Evolutionary conservation across 2,888 invertebrate genomes (phyloP).

Genomic region (Plebejus melissa): DNA sequence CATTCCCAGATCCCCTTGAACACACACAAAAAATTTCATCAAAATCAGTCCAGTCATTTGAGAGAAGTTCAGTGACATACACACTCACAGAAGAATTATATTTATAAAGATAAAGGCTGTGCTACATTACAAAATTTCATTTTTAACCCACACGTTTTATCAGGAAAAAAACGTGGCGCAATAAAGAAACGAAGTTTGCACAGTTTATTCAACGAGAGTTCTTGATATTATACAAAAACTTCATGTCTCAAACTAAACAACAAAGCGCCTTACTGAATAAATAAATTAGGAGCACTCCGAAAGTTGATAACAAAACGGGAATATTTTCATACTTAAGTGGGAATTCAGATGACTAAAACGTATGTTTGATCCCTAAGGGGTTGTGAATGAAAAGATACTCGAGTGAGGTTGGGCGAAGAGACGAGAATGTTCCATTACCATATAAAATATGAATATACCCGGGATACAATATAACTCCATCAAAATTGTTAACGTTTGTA

Average conservation of each 20-base stretch:
- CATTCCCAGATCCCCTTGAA: too few species aligned
- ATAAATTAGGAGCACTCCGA: constrained; percentile 6
- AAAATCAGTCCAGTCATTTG: too few species aligned
- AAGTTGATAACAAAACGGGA: constrained; percentile 19
- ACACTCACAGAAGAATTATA: too few species aligned
- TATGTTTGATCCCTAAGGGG: constrained; percentile 3
- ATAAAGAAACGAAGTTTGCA: background rate
- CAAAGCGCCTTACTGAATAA: background rate
- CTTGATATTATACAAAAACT: background rate
- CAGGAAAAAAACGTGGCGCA: background rate
- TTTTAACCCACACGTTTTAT: too few species aligned
- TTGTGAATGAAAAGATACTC: constrained; percentile 23
- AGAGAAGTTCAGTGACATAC: too few species aligned
- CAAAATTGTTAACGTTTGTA: background rate
- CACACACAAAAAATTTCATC: too few species aligned
- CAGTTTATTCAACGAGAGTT: background rate
- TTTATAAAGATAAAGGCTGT: too few species aligned
- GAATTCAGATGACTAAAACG: constrained; percentile 4
- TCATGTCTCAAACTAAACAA: background rate
- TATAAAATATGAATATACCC: constrained; percentile 9
- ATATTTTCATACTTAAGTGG: constrained; percentile 11
- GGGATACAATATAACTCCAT: background rate
- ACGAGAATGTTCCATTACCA: background rate
- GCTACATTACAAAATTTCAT: too few species aligned
- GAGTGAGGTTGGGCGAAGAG: background rate